A percentile compares a stretch with the other conserved stretches of the same genome.
phyloP scores from a whole-genome alignment of 2,113 vertebrate species.

The Phyllostomus discolor region DNA sequence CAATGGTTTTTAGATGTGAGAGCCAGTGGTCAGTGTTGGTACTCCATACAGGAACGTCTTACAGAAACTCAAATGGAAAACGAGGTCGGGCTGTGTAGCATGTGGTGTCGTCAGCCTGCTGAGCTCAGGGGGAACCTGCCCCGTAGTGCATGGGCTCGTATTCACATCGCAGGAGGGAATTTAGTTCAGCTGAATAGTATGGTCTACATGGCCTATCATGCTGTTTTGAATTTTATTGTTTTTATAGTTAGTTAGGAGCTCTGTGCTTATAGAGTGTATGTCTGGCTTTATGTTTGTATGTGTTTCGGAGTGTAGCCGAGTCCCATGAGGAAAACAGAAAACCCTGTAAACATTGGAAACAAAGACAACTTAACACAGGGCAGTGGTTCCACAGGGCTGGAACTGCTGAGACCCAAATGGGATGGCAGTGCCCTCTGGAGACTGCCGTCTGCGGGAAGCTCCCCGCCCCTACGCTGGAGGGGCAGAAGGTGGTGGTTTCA shows the following conservation, averaged over 20 bases:
- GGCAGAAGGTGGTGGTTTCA: not conserved
- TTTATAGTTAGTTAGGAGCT: not conserved
- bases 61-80: not conserved
- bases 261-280: not conserved
- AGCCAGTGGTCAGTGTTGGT: not conserved
- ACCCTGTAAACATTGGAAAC: not conserved
- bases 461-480: not conserved
- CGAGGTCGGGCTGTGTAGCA: accelerated
- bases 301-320: not conserved
- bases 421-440: accelerated
- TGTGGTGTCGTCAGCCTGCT: not conserved
- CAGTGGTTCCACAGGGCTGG: not conserved
- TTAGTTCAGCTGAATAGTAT: not conserved
- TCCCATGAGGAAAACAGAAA: not conserved
- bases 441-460: not conserved
- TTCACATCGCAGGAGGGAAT: not conserved
- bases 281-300: not conserved
- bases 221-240: not conserved
- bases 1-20: not conserved
- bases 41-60: not conserved
- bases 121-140: not conserved
- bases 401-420: not conserved
- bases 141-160: accelerated
- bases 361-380: not conserved
- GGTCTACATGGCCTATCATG: not conserved